Evolutionary conservation across 1,140 invertebrate species (phyloP).

Genomic region (Pseudomyrmex concolor): DNA sequence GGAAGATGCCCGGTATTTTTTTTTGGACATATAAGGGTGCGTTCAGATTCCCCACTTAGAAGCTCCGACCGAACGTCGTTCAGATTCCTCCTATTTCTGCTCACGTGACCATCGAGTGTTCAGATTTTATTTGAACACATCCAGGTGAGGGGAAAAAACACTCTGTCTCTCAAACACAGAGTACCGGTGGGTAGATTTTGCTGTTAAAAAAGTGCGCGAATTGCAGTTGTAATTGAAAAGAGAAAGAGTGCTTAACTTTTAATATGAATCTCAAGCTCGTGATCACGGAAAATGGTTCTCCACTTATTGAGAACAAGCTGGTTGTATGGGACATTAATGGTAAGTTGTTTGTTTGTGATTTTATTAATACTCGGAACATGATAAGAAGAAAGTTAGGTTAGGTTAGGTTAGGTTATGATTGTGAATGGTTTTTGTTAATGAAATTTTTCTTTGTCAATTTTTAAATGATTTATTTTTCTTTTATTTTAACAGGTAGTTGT

Average conservation of each 20-base stretch:
- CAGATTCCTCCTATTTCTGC: neutral
- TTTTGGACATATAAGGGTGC: too few species aligned
- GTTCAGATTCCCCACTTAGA: neutral
- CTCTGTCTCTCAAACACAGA: neutral
- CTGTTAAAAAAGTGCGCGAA: neutral
- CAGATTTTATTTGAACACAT: neutral
- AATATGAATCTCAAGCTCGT: neutral
- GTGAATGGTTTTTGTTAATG: neutral
- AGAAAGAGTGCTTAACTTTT: neutral
- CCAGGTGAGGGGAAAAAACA: neutral
- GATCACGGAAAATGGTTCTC: too few species aligned
- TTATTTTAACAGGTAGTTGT: constrained; percentile 1
- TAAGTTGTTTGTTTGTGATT: constrained; percentile 1
- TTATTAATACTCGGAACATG: neutral
- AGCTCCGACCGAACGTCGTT: neutral
- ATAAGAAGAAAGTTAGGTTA: neutral
- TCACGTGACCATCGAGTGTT: neutral
- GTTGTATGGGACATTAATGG: too few species aligned
- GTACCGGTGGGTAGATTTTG: neutral
- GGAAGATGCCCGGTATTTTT: too few species aligned
- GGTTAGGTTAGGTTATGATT: neutral
- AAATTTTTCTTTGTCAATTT: neutral
- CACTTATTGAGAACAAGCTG: too few species aligned
- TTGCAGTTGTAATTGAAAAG: neutral
- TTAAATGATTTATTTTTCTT: neutral